phyloP scores from a whole-genome alignment of 2,888 invertebrate species.

The Campoplex nolae region DNA sequence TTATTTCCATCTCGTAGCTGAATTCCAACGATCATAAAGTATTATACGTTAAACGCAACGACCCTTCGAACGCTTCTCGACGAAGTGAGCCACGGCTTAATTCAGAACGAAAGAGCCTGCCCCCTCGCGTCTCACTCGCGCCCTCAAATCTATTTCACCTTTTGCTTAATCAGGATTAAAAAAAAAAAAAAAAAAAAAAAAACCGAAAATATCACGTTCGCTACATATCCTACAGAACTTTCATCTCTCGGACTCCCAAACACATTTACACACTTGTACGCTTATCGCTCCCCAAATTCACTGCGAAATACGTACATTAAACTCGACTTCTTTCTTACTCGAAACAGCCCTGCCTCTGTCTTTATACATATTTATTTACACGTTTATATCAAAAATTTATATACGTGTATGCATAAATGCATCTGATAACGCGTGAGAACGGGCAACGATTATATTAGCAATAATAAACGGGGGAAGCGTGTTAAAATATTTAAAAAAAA shows the following conservation, averaged over 20 bases:
- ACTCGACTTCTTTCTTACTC: constrained; percentile 9
- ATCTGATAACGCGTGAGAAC: constrained; percentile 54
- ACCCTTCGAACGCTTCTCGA: constrained; percentile 20
- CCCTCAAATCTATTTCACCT: constrained; percentile 3
- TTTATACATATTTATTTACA: neutral
- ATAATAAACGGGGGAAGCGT: constrained; percentile 57
- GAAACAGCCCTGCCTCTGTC: no score
- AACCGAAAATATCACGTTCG: neutral
- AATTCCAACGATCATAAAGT: neutral
- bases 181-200: neutral
- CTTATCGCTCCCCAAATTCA: constrained; percentile 30
- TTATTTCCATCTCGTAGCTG: neutral
- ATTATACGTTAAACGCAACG: constrained; percentile 7
- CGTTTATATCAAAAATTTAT: neutral
- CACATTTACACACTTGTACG: constrained; percentile 31
- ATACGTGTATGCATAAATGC: neutral
- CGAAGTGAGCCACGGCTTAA: neutral
- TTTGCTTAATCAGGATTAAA: neutral
- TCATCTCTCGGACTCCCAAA: constrained; percentile 18
- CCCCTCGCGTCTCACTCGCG: neutral
- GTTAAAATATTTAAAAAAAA: constrained; percentile 30
- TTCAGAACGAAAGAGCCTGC: neutral
- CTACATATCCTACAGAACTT: neutral
- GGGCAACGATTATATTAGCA: constrained; percentile 56
- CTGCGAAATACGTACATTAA: constrained; percentile 20